These are phyloP conservation scores for Zaprionus taronus DNA, from an alignment of 1,140 invertebrate genomes.

Conservation along the genomic window DNA sequence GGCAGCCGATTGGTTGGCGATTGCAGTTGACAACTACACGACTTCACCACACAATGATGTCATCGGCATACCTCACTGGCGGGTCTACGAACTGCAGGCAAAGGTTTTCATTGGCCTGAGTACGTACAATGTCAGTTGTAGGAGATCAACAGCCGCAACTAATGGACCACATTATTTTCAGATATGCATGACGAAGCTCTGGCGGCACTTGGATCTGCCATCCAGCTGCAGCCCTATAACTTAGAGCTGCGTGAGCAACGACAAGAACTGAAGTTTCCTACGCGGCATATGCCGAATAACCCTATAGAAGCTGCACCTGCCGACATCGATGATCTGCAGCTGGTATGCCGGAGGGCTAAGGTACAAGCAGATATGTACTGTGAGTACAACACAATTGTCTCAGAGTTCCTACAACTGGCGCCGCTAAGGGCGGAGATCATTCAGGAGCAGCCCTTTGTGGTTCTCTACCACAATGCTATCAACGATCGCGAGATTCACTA, in stretches of 20 bases:
- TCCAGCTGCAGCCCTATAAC: slow-evolving; percentile 8
- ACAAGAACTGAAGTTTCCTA: slow-evolving; percentile 3
- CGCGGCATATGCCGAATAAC: neutral
- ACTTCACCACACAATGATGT: slow-evolving; percentile 19
- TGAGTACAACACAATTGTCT: slow-evolving; percentile 88
- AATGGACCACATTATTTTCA: neutral
- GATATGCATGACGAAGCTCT: slow-evolving; percentile 12
- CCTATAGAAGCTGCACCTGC: neutral
- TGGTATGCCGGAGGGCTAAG: slow-evolving; percentile 18
- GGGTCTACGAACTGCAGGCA: slow-evolving; percentile 41
- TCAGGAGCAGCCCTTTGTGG: slow-evolving; percentile 92
- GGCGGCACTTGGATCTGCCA: slow-evolving; percentile 10
- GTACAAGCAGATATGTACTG: slow-evolving; percentile 87
- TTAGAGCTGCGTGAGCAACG: slow-evolving; percentile 24
- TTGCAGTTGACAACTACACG: slow-evolving; percentile 39
- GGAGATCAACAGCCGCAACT: neutral
- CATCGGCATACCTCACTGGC: slow-evolving; percentile 39
- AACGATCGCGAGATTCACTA: slow-evolving; percentile 94
- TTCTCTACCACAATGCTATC: slow-evolving; percentile 95
- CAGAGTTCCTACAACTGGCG: slow-evolving; percentile 91
- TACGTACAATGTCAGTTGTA: neutral
- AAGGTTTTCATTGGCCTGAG: slow-evolving; percentile 40
- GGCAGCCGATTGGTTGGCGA: slow-evolving; percentile 46
- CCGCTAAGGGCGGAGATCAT: slow-evolving; percentile 96
- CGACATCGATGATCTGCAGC: neutral